phyloP scores from a whole-genome alignment of 2,888 invertebrate genomes.

The Caenorhabditis sulstoni region DNA sequence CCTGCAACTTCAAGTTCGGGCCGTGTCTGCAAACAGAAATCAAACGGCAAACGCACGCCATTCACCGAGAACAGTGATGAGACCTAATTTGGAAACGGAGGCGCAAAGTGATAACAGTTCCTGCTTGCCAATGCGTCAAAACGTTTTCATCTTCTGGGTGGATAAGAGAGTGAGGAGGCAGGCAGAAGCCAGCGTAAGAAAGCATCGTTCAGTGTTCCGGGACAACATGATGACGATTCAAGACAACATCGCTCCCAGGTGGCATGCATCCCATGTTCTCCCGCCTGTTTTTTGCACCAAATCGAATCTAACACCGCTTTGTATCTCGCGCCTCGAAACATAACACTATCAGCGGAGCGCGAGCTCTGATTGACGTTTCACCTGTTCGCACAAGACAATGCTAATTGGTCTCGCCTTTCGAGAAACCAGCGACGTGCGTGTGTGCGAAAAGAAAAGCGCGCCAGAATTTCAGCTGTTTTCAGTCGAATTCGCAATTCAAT shows the following conservation, averaged over 20 bases:
- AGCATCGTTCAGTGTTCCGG: no score
- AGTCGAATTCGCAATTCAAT: no score
- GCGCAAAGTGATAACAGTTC: not conserved
- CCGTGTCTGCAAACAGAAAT: not conserved
- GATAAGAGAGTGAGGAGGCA: no score
- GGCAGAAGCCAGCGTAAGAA: no score
- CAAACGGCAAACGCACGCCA: conserved; percentile 1
- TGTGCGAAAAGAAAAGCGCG: no score
- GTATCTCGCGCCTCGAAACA: not conserved
- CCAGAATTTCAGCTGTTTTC: no score
- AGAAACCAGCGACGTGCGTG: not conserved
- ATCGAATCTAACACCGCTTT: not conserved
- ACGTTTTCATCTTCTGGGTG: no score
- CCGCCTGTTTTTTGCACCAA: not conserved
- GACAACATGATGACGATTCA: no score
- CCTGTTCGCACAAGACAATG: not conserved
- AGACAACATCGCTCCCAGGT: no score
- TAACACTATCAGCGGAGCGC: not conserved
- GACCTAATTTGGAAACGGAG: not conserved
- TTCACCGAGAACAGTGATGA: not conserved
- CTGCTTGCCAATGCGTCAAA: no score
- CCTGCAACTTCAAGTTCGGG: conserved; percentile 33
- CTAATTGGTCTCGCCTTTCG: not conserved
- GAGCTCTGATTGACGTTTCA: conserved; percentile 9
- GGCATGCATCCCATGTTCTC: not conserved